Base-by-base conservation (phyloP, 2,888 invertebrate species). In the Drosophila eohydei region DNA sequence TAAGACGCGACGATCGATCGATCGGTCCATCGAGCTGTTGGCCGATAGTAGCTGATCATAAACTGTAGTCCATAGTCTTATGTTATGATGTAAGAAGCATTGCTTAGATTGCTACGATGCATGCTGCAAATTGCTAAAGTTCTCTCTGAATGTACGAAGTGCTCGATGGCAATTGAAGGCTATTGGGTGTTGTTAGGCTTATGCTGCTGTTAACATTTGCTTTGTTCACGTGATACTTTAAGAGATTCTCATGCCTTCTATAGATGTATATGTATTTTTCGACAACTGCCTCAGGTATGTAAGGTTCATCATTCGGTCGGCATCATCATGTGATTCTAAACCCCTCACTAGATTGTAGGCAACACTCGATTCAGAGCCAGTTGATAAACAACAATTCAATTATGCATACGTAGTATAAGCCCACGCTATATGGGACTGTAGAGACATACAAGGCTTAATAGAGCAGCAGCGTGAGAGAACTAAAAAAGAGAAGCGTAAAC, bases 241-340 rank as follows among this genome's bases (percentile, higher is more conserved):
- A 51, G 26, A 44, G 48, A 50, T 26, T 50, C 12, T 5, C 50
- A 34, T 50, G 16, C 48, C 9, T 14, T 14, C 5, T 30, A n/a
- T 50, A 50, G 41, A 52, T 12, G 30, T 38, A 21, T 16, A n/a
- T 54, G 36, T 32, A 38, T 44, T 43, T 74, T 74, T 57, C 21
- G 41, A 44, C 16, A 30, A 30, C 34, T 41, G 48, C 30, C 40
- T 21, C 44, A 76, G 76, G 71, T 75, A 56, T 70, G 50, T 70
- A 75, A 70, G 70, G 41, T 43, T 30, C 43, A 43, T 40, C 26
- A 48, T 43, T 44, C 40, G 48, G 16, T 44, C 40, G 48, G 16
- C 26, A 32, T 38, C 52, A 51, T 65, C 52, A 30, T 44, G 21
- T 38, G n/a, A 52, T 26, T 30, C 28, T 30, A 8, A 48, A 48